Evolutionary conservation across 2,888 invertebrate species (phyloP), one percentile per base, ranked within the genome.

Genomic region (Acholoe squamosa): DNA sequence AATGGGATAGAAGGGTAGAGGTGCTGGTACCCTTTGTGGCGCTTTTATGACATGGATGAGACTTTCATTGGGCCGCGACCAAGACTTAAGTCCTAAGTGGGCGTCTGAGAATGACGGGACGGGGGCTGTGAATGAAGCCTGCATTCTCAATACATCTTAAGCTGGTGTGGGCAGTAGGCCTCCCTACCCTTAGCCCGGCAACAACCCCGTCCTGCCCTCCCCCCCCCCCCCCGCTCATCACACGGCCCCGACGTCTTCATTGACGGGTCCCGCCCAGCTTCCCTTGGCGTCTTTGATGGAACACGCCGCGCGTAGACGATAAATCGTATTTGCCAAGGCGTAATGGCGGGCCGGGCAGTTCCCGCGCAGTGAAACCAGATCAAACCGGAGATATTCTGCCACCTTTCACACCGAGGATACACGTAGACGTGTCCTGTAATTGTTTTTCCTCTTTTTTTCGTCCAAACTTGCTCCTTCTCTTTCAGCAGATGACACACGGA

Each of bases 301-400:
- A 71, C 71, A 28, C 33, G 80, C 25, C 80, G 80, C 80, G 43
- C 80, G 25, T 14, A 43, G 43, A n/a, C 80, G 34, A 80, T 80
- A 80, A 80, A 71, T 71, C 71, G 71, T 28, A 71, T 71, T 71
- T 71, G 28, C 28, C 28, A 7, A 71, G 25, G 71, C 80, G 34
- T n/a, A 80, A 80, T 80, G 80, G 43, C 34, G 80, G 33, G 22
- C 34, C 22, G 34, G 33, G 80, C 22, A 80, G 80, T 10, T 33
- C 43, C 34, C 33, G 33, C 80, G 80, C 80, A 5, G 43, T 43
- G 43, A 80, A 43, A 80, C 80, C 34, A 34, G 80, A 80, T 80
- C 80, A 80, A 80, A 80, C 80, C 43, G 80, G 34, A 19, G 80
- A 80, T 43, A n/a, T 25, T n/a, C 80, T 16, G 80, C 80, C 80